Base-by-base conservation (phyloP, 1,140 invertebrate genomes). In the Nixonia krombeini region DNA sequence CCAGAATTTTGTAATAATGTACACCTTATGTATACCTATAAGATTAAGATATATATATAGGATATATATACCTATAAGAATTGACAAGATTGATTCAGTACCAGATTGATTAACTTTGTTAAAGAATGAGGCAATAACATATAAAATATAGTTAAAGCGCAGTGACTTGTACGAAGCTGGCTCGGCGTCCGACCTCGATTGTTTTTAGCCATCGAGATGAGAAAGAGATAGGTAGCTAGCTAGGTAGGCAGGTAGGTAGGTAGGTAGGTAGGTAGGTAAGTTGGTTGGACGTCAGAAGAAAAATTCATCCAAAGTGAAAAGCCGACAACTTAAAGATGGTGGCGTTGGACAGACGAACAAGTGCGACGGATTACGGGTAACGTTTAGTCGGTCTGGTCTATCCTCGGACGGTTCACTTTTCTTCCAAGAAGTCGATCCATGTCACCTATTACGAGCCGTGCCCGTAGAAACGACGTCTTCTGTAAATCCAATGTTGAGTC, bases 161-260 rank as follows among this genome's bases (percentile, higher is more conserved):
- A n/a, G n/a, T n/a, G n/a, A n/a, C n/a, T n/a, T n/a, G n/a, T n/a
- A n/a, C n/a, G n/a, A n/a, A n/a, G n/a, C n/a, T n/a, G n/a, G n/a
- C 1, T 12, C 49, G 45, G 7, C 10, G 16, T 25, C 58, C 72
- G 80, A 78, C 79, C 80, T 79, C 77, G 69, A 80, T 82, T 69
- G 73, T 80, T 81, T 82, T 75, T 79, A 76, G 70, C 71, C 67
- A 73, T 35, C 56, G 28, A 46, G n/a, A 10, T 40, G 40, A 53
- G 40, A 35, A 13, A 35, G 26, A n/a, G 3, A 9, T 8, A 12
- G 10, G 15, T 40, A 28, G n/a, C n/a, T n/a, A n/a, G n/a, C n/a
- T n/a, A n/a, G n/a, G n/a, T n/a, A n/a, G n/a, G n/a, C n/a, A 35
- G 29, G 45, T 49, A 49, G 45, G 45, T 49, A 37, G 31, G 17